Evolutionary conservation across 2,797 vertebrate genomes (phyloP).

Genomic region (Acomys russatus): DNA sequence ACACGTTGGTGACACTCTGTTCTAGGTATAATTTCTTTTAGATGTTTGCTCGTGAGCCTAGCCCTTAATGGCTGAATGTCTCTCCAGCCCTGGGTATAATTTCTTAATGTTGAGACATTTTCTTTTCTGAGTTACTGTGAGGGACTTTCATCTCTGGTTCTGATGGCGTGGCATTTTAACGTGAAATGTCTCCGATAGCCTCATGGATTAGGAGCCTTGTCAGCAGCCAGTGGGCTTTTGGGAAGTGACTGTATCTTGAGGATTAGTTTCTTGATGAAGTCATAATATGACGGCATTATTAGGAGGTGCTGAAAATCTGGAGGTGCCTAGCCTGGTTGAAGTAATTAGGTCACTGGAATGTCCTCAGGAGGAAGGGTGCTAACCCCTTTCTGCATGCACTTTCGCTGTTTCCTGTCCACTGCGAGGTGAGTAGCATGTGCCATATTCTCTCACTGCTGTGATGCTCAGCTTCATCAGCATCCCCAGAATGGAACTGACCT

Average conservation of each 20-base stretch:
- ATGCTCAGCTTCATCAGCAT: accelerated
- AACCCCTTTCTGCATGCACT: neutral
- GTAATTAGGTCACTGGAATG: neutral
- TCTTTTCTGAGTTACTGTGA: neutral
- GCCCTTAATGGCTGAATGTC: too few species aligned
- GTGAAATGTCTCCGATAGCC: neutral
- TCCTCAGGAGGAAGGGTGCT: neutral
- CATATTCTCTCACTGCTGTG: neutral
- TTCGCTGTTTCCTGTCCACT: neutral
- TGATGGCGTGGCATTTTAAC: neutral
- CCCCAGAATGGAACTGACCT: neutral
- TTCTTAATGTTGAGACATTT: constrained; percentile 11
- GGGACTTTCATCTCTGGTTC: neutral
- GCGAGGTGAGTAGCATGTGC: neutral
- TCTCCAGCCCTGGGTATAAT: neutral
- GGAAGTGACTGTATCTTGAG: too few species aligned
- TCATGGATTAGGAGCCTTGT: neutral
- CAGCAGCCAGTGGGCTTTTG: neutral
- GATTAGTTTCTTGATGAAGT: neutral
- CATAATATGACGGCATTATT: too few species aligned
- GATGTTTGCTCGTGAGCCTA: too few species aligned
- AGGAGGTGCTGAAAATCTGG: neutral
- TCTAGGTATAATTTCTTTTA: neutral
- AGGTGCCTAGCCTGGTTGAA: neutral
- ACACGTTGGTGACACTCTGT: neutral